Evolutionary conservation across 2,888 invertebrate genomes (phyloP).

Genomic region (Minunthozetes semirufus): DNA sequence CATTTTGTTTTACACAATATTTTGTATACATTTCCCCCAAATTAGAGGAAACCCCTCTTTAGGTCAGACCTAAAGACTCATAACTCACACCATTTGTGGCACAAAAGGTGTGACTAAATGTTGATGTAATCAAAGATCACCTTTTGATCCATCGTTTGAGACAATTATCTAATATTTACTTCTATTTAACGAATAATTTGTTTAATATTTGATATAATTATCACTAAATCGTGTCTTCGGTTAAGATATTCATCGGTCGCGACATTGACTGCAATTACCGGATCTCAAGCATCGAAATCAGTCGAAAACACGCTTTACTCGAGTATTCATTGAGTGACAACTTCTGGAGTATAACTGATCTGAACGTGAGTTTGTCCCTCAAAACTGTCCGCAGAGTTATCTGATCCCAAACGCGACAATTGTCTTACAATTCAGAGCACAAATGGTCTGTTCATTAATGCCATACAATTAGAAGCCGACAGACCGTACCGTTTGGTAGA

Average conservation of each 20-base stretch:
- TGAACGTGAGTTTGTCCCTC: background rate
- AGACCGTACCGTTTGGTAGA: background rate
- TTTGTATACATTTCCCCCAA: no score
- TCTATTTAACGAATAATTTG: background rate
- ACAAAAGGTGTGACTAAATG: no score
- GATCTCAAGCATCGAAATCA: slow-evolving; percentile 31
- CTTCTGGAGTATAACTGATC: slow-evolving; percentile 12
- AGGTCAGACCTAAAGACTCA: no score
- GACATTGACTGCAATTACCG: slow-evolving; percentile 29
- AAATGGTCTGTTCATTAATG: slow-evolving; percentile 31
- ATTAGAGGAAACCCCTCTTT: no score
- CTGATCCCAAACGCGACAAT: background rate
- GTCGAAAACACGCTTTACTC: slow-evolving; percentile 31
- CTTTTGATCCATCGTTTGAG: background rate
- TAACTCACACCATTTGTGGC: no score
- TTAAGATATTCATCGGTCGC: slow-evolving; percentile 30
- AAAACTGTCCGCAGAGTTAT: background rate
- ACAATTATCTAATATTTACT: background rate
- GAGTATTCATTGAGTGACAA: background rate
- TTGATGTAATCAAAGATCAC: no score
- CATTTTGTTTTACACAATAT: no score
- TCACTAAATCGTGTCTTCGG: background rate
- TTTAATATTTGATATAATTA: no score
- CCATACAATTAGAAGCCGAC: background rate
- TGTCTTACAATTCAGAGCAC: slow-evolving; percentile 26